phyloP scores from a whole-genome alignment of 2,113 vertebrate genomes.

The Eretmodus cyanostictus region DNA sequence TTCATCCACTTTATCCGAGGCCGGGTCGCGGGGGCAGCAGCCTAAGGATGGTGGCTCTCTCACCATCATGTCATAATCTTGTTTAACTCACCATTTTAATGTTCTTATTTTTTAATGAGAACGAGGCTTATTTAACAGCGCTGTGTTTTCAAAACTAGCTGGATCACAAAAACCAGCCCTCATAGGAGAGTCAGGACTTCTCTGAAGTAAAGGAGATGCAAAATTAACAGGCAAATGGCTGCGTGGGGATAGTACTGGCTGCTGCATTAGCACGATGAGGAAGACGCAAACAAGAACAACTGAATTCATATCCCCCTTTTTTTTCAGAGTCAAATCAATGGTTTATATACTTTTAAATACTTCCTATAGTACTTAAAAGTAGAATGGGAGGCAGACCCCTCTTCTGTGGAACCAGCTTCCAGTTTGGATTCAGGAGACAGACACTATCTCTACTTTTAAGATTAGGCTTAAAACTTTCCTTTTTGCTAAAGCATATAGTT shows the following conservation, averaged over 20 bases:
- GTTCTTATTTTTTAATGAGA: background rate
- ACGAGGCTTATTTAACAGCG: background rate
- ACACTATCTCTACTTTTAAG: too few species aligned
- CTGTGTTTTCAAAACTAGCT: background rate
- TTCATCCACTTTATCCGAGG: too few species aligned
- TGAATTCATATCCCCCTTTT: background rate
- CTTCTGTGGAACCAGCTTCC: too few species aligned
- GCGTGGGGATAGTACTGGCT: background rate
- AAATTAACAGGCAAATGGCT: background rate
- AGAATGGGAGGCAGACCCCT: too few species aligned
- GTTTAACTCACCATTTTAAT: background rate
- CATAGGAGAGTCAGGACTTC: background rate
- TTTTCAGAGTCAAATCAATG: background rate
- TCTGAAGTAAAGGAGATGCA: background rate
- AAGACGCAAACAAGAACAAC: background rate
- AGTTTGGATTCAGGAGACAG: too few species aligned
- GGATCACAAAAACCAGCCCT: background rate
- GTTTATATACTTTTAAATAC: background rate
- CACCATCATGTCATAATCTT: background rate
- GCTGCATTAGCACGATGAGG: background rate
- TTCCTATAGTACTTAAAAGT: too few species aligned
- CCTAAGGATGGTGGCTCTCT: background rate
- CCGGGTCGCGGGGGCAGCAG: too few species aligned
- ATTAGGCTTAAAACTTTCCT: too few species aligned
- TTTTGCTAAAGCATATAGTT: too few species aligned